Conservation (phyloP, 2,797 vertebrate species). For the Siniperca obscura region DNA sequence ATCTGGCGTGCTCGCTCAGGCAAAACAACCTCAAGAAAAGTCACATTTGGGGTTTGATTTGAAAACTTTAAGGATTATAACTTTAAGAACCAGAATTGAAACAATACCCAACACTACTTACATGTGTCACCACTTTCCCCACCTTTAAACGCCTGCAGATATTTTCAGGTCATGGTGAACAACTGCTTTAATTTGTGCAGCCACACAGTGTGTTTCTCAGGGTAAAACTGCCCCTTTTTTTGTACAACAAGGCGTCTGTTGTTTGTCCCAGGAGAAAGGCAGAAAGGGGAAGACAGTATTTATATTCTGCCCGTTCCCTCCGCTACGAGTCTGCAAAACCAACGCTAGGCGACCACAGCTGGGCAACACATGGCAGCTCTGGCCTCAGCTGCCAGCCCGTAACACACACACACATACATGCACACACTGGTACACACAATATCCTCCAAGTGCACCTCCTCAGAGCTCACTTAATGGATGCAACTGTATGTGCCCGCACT, state of each 20-base stretch:
- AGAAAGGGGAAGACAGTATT: conserved; percentile 64
- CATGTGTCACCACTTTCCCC: background rate
- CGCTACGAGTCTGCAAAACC: conserved; percentile 39
- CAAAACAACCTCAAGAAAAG: background rate
- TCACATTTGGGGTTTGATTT: background rate
- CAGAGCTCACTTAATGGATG: background rate
- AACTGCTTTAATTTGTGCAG: conserved; percentile 36
- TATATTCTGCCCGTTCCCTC: conserved; percentile 52
- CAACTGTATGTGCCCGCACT: background rate
- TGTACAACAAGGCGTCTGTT: conserved; percentile 52
- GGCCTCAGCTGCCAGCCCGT: conserved; percentile 57
- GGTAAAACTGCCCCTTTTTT: conserved; percentile 6
- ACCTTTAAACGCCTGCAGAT: conserved; percentile 15
- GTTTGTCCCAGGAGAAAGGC: conserved; percentile 50
- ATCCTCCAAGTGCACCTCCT: conserved; percentile 2
- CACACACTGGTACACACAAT: conserved; percentile 7
- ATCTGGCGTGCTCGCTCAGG: background rate
- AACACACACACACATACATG: conserved; percentile 47
- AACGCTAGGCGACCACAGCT: conserved; percentile 71
- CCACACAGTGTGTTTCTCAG: conserved; percentile 26
- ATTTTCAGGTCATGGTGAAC: conserved; percentile 25
- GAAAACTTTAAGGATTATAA: background rate
- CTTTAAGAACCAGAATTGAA: background rate
- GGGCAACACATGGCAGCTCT: conserved; percentile 72
- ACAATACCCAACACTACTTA: too few relatives aligned